A percentile compares a stretch with the other conserved stretches of the same genome.
Evolutionary conservation across 2,888 invertebrate species (phyloP).

Genomic region (Caenorhabditis angaria): DNA sequence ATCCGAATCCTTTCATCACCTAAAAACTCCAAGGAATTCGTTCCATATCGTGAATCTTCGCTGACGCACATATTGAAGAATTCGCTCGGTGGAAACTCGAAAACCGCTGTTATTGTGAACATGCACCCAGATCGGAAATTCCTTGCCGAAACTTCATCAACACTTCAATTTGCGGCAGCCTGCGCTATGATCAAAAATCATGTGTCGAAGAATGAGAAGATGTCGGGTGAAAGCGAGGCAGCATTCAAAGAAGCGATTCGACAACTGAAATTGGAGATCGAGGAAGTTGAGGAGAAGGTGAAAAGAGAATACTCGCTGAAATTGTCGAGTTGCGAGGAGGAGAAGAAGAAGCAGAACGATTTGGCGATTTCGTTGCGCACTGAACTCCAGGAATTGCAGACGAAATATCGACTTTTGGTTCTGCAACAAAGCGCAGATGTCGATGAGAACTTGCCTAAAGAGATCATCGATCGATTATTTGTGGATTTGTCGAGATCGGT

Average conservation of each 20-base stretch:
- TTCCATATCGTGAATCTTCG: conserved; percentile 74
- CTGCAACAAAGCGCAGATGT: conserved; percentile 1
- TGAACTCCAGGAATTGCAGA: conserved; percentile 20
- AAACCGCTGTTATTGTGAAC: conserved; percentile 74
- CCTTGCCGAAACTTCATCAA: conserved; percentile 73
- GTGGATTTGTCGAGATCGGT: not conserved
- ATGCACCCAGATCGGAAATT: conserved; percentile 73
- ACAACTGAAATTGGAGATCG: conserved; percentile 59
- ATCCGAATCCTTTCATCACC: conserved; percentile 74
- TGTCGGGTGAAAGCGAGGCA: conserved; percentile 72
- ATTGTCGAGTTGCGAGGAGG: not conserved
- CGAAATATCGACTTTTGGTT: conserved; percentile 16
- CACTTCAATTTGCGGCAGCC: conserved; percentile 73
- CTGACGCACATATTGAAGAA: conserved; percentile 74
- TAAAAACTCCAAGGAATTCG: conserved; percentile 65
- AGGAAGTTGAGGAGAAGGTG: conserved; percentile 13
- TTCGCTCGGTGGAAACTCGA: conserved; percentile 74
- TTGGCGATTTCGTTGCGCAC: conserved; percentile 6
- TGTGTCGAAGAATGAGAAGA: conserved; percentile 74
- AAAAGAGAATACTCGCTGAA: conserved; percentile 8
- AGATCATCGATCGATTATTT: not conserved
- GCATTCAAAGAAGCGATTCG: conserved; percentile 72
- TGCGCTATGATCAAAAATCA: conserved; percentile 74
- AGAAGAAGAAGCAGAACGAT: conserved; percentile 9
- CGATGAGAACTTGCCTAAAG: not conserved